phyloP scores from a whole-genome alignment of 2,888 invertebrate species.

The Abrostola triplasia region DNA sequence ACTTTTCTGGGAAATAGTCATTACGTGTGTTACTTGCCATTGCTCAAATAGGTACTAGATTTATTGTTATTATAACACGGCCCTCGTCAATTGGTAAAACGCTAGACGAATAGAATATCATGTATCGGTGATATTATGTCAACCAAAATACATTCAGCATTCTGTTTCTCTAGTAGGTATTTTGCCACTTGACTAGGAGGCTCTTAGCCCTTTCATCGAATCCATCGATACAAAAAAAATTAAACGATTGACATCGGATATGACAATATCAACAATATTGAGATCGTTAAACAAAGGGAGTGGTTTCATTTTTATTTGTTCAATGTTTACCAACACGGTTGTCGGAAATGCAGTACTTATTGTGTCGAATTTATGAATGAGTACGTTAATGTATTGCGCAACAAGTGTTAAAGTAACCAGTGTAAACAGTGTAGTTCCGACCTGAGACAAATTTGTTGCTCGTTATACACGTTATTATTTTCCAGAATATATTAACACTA shows the following conservation, averaged over 20 bases:
- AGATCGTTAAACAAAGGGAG: slow-evolving; percentile 23
- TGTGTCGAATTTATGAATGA: slow-evolving; percentile 10
- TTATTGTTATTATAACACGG: no score
- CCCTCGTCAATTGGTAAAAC: no score
- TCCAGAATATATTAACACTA: background rate
- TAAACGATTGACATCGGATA: slow-evolving; percentile 10
- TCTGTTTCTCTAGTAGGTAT: no score
- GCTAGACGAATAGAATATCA: no score
- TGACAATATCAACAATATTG: slow-evolving; percentile 7
- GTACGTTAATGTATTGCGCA: background rate
- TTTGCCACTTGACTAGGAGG: no score
- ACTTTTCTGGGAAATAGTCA: no score
- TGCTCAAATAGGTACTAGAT: no score
- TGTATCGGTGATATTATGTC: no score
- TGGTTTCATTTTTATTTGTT: slow-evolving; percentile 7
- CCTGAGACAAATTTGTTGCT: no score
- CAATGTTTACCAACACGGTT: slow-evolving; percentile 23
- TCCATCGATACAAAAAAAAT: background rate
- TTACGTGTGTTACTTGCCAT: no score
- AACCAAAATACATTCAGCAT: no score
- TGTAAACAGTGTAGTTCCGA: background rate
- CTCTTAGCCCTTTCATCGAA: background rate
- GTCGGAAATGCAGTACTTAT: slow-evolving; percentile 18
- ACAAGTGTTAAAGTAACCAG: background rate
- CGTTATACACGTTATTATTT: slow-evolving; percentile 8